These are phyloP conservation scores for Vimba vimba DNA, from an alignment of 2,113 vertebrate genomes.

Conservation along the genomic window DNA sequence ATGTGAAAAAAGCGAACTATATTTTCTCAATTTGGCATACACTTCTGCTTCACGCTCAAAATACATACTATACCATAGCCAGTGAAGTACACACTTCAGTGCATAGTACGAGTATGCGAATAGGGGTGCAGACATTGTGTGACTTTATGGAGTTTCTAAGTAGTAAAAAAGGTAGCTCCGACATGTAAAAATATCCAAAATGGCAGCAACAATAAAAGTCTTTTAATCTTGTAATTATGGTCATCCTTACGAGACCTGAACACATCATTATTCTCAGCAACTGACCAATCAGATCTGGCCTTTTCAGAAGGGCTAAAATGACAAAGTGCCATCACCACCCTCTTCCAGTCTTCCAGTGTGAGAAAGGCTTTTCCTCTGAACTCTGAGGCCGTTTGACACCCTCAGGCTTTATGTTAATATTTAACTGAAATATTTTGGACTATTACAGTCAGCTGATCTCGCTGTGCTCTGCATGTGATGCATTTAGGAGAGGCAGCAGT, in stretches of 20 bases:
- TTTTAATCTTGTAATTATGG: background rate
- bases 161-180: background rate
- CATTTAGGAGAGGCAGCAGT: background rate
- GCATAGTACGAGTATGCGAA: background rate
- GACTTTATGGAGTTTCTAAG: background rate
- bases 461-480: background rate
- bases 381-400: background rate
- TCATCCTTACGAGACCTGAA: background rate
- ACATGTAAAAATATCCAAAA: background rate
- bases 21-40: background rate
- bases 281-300: background rate
- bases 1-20: too few relatives aligned
- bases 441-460: background rate
- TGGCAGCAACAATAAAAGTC: background rate
- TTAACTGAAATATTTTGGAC: background rate
- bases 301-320: background rate
- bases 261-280: background rate
- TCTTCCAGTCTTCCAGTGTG: background rate
- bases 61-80: background rate
- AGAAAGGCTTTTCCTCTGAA: background rate
- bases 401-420: background rate
- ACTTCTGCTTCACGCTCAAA: background rate
- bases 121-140: background rate
- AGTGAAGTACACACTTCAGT: background rate
- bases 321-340: background rate